These are phyloP conservation scores for Oxyruncus cristatus DNA, from an alignment of 2,113 vertebrate genomes.

Conservation along the genomic window DNA sequence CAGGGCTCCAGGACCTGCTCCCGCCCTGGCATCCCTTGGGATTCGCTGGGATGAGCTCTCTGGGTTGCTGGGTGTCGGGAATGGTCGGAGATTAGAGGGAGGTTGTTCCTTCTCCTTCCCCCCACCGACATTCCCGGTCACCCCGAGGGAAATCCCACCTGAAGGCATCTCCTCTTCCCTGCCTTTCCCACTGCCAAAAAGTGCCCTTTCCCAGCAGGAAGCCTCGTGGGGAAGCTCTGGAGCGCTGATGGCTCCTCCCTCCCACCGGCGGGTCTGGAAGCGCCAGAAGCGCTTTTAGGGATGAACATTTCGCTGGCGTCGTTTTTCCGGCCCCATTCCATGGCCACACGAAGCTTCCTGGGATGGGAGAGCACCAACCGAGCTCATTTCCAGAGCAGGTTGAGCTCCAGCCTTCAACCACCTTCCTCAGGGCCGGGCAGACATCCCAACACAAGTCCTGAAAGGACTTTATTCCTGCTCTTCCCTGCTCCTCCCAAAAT, in stretches of 20 bases:
- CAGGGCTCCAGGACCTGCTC: background rate
- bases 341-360: fast-evolving
- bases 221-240: background rate
- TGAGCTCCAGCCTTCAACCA: background rate
- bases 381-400: background rate
- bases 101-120: background rate
- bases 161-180: background rate
- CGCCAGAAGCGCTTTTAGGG: background rate
- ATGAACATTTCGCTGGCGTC: background rate
- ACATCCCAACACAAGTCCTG: background rate
- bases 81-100: background rate
- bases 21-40: background rate
- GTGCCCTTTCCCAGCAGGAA: background rate
- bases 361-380: background rate
- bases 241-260: background rate
- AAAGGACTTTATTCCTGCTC: background rate
- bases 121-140: background rate
- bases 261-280: background rate
- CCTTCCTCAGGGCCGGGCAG: background rate
- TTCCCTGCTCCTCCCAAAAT: background rate
- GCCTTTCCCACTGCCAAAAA: background rate
- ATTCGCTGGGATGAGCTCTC: background rate
- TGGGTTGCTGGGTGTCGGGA: background rate
- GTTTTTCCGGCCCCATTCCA: fast-evolving
- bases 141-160: background rate